A percentile compares a stretch with the other conserved stretches of the same genome.
These are phyloP conservation scores for Bombus terrestris DNA, from an alignment of 1,140 invertebrate genomes.

Conservation along the genomic window DNA sequence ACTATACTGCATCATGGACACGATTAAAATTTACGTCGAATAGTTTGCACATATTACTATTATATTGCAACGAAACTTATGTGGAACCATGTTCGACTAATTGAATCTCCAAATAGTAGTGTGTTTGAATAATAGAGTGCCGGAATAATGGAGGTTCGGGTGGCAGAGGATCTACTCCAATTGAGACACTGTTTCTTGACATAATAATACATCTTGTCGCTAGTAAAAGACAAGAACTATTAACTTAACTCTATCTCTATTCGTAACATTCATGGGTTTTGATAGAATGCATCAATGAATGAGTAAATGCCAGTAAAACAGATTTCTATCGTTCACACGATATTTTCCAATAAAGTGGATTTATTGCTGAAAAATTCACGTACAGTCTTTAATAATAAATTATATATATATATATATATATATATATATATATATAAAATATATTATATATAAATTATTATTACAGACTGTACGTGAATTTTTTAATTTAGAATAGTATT, in stretches of 20 bases:
- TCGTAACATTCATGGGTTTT: not conserved
- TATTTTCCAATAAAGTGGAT: not conserved
- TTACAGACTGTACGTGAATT: not conserved
- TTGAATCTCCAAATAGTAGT: not conserved
- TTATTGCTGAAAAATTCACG: too few relatives aligned
- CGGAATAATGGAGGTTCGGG: not conserved
- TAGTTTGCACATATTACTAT: not conserved
- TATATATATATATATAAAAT: too few relatives aligned
- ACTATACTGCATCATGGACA: not conserved
- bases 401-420: too few relatives aligned
- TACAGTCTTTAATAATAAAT: too few relatives aligned
- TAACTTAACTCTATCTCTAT: not conserved
- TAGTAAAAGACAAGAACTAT: slow-evolving; percentile 1
- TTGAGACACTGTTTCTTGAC: not conserved
- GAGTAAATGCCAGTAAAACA: not conserved
- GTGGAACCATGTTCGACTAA: not conserved
- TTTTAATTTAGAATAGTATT: not conserved
- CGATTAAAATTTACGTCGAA: not conserved
- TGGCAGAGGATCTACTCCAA: not conserved
- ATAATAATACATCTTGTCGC: not conserved
- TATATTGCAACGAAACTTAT: not conserved
- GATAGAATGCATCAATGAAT: too few relatives aligned
- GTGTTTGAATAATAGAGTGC: not conserved
- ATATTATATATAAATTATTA: not conserved
- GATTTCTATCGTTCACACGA: not conserved